phyloP scores from a whole-genome alignment of 2,113 vertebrate genomes.

The Paramisgurnus dabryanus region DNA sequence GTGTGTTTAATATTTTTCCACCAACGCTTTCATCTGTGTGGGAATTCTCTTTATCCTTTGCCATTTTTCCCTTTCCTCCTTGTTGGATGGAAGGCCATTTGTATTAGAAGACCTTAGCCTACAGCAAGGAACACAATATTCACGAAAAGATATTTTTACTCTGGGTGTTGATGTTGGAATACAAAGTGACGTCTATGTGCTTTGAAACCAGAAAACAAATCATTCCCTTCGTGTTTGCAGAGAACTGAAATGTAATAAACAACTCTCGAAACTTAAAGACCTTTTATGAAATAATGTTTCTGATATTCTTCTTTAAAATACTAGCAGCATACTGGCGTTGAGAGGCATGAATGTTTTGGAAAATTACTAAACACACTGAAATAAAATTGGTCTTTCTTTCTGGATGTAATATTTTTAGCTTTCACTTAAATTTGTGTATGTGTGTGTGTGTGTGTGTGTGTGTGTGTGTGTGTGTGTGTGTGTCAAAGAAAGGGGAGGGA shows the following conservation, averaged over 20 bases:
- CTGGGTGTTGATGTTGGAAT: slow-evolving; percentile 43
- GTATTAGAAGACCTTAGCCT: slow-evolving; percentile 77
- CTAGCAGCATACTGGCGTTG: not conserved
- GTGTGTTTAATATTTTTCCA: slow-evolving; percentile 57
- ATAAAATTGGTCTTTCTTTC: too few relatives aligned
- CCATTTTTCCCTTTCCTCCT: slow-evolving; percentile 77
- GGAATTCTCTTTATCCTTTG: slow-evolving; percentile 77
- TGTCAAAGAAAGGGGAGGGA: slow-evolving; percentile 62
- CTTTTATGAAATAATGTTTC: too few relatives aligned
- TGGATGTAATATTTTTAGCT: not conserved
- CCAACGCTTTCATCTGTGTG: slow-evolving; percentile 55
- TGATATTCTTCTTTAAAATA: too few relatives aligned
- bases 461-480: slow-evolving; percentile 48
- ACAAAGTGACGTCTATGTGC: slow-evolving; percentile 26
- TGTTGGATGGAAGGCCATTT: slow-evolving; percentile 67
- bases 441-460: slow-evolving; percentile 49
- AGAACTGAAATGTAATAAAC: slow-evolving; percentile 36
- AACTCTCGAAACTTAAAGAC: not conserved
- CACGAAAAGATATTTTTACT: slow-evolving; percentile 60
- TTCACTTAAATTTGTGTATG: slow-evolving; percentile 53
- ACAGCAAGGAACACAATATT: slow-evolving; percentile 65
- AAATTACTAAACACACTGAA: not conserved
- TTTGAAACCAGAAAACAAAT: slow-evolving; percentile 43
- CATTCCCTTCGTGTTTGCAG: slow-evolving; percentile 33
- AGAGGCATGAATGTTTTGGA: not conserved